Evolutionary conservation across 2,888 invertebrate genomes (phyloP), one percentile per base, ranked within the genome.

Genomic region (Dysmachus trigonus): DNA sequence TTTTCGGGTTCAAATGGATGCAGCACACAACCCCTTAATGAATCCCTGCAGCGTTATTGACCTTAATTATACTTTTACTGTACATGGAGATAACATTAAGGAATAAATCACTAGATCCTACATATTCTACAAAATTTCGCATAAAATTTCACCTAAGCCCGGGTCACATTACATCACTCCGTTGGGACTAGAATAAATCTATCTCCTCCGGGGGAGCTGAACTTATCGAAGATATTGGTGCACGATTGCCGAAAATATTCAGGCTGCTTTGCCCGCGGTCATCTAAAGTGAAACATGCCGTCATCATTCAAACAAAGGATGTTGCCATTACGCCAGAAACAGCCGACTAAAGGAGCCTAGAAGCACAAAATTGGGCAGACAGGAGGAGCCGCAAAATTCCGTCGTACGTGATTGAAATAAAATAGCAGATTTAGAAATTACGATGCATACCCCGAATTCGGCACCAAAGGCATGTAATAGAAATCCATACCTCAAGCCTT

Each of bases 351-450:
- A 77, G 47, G 47, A 77, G 27, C 10, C 47, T 47, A 30, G 77
- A 7, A 77, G 27, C 41, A 27, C 77, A n/a, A 27, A 47, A 77
- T 77, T 47, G 77, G 27, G 77, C 81, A 41, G 22, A 82, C 33
- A 82, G 51, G 81, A 53, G 53, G 62, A 82, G 53, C 62, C 81
- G 81, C 53, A 82, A 82, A 81, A 82, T 62, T 53, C 81, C 33
- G n/a, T 27, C 5, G 27, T 35, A 82, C 81, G 81, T 82, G 81
- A 82, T 62, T 82, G 33, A 62, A 35, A 82, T 82, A 82, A 77
- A 30, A 13, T 31, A 77, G 77, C 38, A 77, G 77, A 30, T 77
- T 47, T 47, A n/a, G 47, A 47, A 76, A 38, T 76, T 76, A 38
- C n/a, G 38, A 77, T 41, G 47, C 27, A 77, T 77, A 30, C 27